A percentile compares a stretch with the other conserved stretches of the same genome.
Evolutionary conservation across 30 jellyfish, hydroid and myxozoan genomes (phyloP).

Genomic region (Sanderia malayensis): DNA sequence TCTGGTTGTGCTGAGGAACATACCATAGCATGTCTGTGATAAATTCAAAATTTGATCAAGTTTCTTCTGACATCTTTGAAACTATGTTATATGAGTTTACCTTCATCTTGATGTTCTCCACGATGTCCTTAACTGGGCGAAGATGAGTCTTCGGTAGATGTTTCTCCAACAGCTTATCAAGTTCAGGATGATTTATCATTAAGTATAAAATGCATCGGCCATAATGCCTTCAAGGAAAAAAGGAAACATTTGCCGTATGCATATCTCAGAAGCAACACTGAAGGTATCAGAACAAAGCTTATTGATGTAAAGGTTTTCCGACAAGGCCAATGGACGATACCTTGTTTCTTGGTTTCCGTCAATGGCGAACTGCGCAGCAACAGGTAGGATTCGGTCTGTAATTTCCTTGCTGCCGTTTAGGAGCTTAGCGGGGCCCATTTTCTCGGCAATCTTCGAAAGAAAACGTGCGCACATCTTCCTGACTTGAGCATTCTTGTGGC

Average conservation of each 20-base stretch:
- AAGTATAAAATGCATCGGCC: conserved; percentile 75
- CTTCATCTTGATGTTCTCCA: conserved; percentile 78
- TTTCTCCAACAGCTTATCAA: conserved; percentile 69
- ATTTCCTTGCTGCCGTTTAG: conserved; percentile 72
- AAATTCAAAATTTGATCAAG: too few relatives aligned
- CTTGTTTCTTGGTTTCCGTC: conserved; percentile 93
- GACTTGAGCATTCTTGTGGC: conserved; percentile 90
- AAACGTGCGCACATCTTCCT: conserved; percentile 85
- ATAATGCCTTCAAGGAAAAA: conserved; percentile 60
- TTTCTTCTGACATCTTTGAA: too few relatives aligned
- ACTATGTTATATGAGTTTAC: too few relatives aligned
- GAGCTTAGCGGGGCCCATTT: conserved; percentile 79
- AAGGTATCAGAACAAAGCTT: neutral
- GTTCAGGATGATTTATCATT: conserved; percentile 86
- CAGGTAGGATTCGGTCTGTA: conserved; percentile 70
- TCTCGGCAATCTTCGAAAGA: conserved; percentile 84
- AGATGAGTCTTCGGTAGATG: conserved; percentile 71
- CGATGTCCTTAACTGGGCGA: conserved; percentile 74
- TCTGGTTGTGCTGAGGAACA: too few relatives aligned
- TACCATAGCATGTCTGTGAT: too few relatives aligned
- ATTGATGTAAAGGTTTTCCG: neutral
- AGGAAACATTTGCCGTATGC: conserved; percentile 4
- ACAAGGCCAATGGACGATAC: too few relatives aligned
- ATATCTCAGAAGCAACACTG: too few relatives aligned
- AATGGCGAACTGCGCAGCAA: conserved; percentile 83